Evolutionary conservation across 2,888 invertebrate species (phyloP).

Genomic region (Drosophila hamatofila): DNA sequence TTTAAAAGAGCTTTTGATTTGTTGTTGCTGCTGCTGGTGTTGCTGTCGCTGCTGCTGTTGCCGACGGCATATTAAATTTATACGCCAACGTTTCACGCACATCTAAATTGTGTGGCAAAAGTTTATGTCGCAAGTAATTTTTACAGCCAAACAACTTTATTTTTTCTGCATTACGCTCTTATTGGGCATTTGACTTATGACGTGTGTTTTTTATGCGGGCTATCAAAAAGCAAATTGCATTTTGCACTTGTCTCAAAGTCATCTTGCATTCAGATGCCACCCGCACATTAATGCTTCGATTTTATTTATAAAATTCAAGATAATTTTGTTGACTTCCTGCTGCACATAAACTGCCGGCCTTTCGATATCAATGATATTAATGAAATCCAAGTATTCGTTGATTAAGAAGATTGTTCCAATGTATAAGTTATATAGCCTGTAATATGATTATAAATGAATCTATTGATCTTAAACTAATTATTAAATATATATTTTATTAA

Average conservation of each 20-base stretch:
- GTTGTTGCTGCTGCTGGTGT: slow-evolving; percentile 40
- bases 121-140: slow-evolving; percentile 76
- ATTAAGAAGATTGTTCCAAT: neutral
- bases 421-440: too few relatives aligned
- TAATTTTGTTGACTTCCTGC: neutral
- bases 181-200: slow-evolving; percentile 52
- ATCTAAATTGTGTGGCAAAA: slow-evolving; percentile 77
- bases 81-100: slow-evolving; percentile 74
- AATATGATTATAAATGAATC: too few relatives aligned
- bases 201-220: slow-evolving; percentile 48
- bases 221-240: slow-evolving; percentile 56
- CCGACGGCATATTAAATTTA: slow-evolving; percentile 73
- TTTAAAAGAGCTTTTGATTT: slow-evolving; percentile 75
- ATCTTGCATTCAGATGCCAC: slow-evolving; percentile 28
- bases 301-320: neutral
- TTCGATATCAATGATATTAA: neutral
- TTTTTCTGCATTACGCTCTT: slow-evolving; percentile 61
- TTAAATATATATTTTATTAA: too few relatives aligned
- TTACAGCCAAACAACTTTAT: slow-evolving; percentile 64
- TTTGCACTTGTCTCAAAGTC: slow-evolving; percentile 56
- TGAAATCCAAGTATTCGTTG: neutral
- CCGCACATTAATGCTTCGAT: neutral
- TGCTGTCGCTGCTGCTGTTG: slow-evolving; percentile 30
- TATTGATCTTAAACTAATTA: too few relatives aligned
- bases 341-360: slow-evolving; percentile 9